Base-by-base conservation (phyloP, 2,888 invertebrate species). In the Troides helena region DNA sequence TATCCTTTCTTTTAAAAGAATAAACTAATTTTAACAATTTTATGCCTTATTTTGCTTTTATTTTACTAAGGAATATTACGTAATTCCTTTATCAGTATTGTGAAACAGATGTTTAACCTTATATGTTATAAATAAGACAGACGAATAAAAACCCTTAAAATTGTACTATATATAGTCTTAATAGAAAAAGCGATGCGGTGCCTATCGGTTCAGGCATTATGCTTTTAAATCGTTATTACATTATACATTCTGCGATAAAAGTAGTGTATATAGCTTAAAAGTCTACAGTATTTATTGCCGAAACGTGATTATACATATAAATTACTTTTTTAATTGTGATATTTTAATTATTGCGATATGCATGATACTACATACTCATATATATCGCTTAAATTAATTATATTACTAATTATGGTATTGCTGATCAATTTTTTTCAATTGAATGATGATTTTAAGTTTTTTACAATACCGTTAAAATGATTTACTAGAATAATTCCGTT, bases 261-360 rank as follows among this genome's bases (percentile, higher is more conserved):
- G 18, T 53, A 53, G 53, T 53, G 53, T 53, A 53, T n/a, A 53
- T 53, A 53, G 53, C 53, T 53, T 53, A 53, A 53, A 14, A 56
- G 14, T 30, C 57, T 65, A 65, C 39, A 65, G 57, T 65, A 23
- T 21, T 57, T 57, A 53, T 53, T 53, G n/a, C 53, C 53, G 18
- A n/a, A 18, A 18, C 46, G 12, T 53, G 53, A n/a, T n/a, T n/a
- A 53, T 53, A 53, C 8, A 53, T 12, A n/a, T 53, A 53, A n/a
- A 18, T n/a, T 18, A n/a, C 18, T 53, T 7, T 53, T 46, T 46
- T 46, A 39, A 14, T 46, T 46, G 46, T 46, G 10, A 46, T 46
- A 46, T 46, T 46, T 46, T 12, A 46, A 46, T 46, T 46, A 46
- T 46, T 46, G 46, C 46, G 46, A 46, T 46, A 46, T 46, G 46